Conservation (phyloP, 2,113 vertebrate species). For the Tursiops truncatus region DNA sequence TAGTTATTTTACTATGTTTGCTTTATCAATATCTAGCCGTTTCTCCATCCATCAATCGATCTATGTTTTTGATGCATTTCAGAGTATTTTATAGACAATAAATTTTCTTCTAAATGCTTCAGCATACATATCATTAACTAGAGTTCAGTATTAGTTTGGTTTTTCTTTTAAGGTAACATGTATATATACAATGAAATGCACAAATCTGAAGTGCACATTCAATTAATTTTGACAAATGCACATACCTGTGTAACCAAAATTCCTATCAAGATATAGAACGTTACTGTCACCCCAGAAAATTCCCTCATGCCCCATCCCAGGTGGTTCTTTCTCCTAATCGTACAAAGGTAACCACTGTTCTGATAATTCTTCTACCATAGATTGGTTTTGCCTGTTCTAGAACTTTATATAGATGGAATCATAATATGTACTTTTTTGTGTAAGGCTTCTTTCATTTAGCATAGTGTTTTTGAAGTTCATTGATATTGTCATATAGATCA, state of each 20-base stretch:
- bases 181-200: not conserved
- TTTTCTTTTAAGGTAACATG: not conserved
- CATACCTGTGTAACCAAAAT: not conserved
- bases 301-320: not conserved
- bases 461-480: slow-evolving; percentile 4
- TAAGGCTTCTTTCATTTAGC: not conserved
- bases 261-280: not conserved
- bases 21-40: not conserved
- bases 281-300: not conserved
- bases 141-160: not conserved
- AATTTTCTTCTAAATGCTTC: not conserved
- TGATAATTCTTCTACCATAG: not conserved
- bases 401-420: slow-evolving; percentile 10
- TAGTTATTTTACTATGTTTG: not conserved
- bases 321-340: not conserved
- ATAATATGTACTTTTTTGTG: not conserved
- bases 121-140: not conserved
- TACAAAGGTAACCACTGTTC: not conserved
- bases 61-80: not conserved
- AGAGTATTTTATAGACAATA: not conserved
- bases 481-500: not conserved
- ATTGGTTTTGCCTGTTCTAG: not conserved
- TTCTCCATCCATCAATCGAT: not conserved
- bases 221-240: not conserved
- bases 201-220: not conserved